These are phyloP conservation scores for Scrobipalpa atriplicella DNA, from an alignment of 2,888 invertebrate genomes.

Conservation along the genomic window DNA sequence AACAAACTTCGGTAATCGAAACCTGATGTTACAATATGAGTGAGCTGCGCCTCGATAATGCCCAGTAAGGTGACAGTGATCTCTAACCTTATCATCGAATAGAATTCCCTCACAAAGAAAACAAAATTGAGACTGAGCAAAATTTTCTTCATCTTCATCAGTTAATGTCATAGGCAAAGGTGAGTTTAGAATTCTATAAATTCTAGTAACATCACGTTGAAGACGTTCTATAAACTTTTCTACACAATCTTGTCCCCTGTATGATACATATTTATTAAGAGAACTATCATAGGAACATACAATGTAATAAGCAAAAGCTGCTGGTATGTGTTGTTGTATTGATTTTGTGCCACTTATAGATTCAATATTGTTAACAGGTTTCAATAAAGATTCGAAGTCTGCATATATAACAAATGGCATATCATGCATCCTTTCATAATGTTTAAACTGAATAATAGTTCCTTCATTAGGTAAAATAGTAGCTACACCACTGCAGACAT, in stretches of 20 bases:
- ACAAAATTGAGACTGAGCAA: neutral
- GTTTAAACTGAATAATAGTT: neutral
- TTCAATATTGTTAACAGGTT: neutral
- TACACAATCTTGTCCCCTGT: neutral
- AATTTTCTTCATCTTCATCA: neutral
- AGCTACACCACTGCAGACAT: neutral
- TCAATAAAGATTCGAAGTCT: constrained; percentile 1
- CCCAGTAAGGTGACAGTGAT: neutral
- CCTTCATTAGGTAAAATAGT: constrained; percentile 3
- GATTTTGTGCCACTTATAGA: neutral
- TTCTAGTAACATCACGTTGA: neutral
- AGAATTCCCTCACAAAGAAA: neutral
- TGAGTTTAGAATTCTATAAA: neutral
- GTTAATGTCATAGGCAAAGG: neutral
- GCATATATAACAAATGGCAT: constrained; percentile 10
- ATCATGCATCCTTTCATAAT: constrained; percentile 2
- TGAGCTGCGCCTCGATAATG: too few relatives aligned
- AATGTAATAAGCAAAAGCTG: constrained; percentile 10
- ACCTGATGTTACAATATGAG: too few relatives aligned
- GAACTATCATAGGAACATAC: neutral
- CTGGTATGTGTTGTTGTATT: neutral
- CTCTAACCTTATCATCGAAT: constrained; percentile 2
- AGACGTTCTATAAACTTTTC: neutral
- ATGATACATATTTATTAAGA: constrained; percentile 1
- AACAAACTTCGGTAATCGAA: too few relatives aligned